Percentiles rank a stretch among this genome's conserved stretches.
Evolutionary conservation across 2,888 invertebrate species (phyloP).

Genomic region (Eulithis testata): DNA sequence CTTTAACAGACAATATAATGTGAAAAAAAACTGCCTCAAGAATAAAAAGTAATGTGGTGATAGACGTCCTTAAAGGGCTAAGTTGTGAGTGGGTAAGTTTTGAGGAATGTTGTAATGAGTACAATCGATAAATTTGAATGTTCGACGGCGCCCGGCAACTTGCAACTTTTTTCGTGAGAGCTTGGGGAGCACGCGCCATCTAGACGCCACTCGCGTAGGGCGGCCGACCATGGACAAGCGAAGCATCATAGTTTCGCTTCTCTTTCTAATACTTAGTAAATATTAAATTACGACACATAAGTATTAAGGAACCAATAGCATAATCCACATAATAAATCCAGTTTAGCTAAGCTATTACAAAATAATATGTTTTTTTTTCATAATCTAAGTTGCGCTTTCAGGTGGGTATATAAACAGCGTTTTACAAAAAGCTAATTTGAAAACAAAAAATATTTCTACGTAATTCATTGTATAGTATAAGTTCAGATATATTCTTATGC

Average conservation of each 20-base stretch:
- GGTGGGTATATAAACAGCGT: too few species aligned
- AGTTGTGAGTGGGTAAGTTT: conserved; percentile 79
- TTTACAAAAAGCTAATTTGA: too few species aligned
- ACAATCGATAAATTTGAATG: conserved; percentile 85
- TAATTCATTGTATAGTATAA: too few species aligned
- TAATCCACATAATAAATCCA: too few species aligned
- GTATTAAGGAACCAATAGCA: too few species aligned
- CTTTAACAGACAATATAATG: conserved; percentile 84
- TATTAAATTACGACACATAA: too few species aligned
- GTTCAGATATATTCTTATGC: background rate
- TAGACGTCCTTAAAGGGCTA: conserved; percentile 77
- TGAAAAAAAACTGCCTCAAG: conserved; percentile 78
- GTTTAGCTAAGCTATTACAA: too few species aligned
- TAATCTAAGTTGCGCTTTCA: too few species aligned
- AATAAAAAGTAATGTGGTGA: conserved; percentile 81
- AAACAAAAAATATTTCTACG: too few species aligned
- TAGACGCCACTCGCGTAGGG: conserved; percentile 66
- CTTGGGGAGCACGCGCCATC: conserved; percentile 73
- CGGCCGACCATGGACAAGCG: conserved; percentile 39
- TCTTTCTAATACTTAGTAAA: too few species aligned
- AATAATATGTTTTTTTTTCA: too few species aligned
- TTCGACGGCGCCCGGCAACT: conserved; percentile 81
- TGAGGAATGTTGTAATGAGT: conserved; percentile 83
- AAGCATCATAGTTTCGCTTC: conserved; percentile 14
- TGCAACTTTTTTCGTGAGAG: conserved; percentile 82